Conservation (phyloP, 2,113 vertebrate species). For the Nestor notabilis region DNA sequence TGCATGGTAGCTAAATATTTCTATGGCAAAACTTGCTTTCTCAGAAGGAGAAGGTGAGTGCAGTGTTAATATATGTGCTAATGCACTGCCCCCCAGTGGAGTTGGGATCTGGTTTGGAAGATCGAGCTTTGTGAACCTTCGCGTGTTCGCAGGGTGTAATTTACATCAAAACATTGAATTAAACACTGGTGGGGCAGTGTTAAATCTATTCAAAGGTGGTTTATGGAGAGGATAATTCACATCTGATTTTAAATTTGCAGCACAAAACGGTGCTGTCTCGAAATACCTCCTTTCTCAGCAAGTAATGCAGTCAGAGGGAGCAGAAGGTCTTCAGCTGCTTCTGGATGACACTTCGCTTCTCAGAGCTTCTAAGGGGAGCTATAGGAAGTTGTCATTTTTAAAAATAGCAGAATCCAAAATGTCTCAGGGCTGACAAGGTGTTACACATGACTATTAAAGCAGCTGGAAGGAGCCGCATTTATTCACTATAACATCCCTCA, state of each 20-base stretch:
- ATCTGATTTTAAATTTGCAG: rapidly evolving
- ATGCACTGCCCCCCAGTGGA: conserved; percentile 42
- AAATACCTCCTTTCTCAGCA: not conserved
- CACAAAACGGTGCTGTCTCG: not conserved
- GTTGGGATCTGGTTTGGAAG: not conserved
- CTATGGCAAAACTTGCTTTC: not conserved
- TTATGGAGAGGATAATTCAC: not conserved
- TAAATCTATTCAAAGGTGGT: not conserved
- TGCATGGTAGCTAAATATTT: not conserved
- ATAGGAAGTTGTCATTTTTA: not conserved
- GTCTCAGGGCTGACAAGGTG: not conserved
- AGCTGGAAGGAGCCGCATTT: not conserved
- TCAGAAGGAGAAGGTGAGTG: not conserved
- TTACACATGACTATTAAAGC: not conserved
- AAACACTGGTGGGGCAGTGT: not conserved
- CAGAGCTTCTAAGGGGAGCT: not conserved
- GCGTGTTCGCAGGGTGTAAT: not conserved
- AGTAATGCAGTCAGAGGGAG: not conserved
- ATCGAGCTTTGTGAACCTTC: not conserved
- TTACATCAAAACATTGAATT: not conserved
- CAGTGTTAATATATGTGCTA: not conserved
- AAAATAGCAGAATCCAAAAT: not conserved
- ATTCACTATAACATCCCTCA: not conserved
- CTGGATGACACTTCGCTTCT: not conserved
- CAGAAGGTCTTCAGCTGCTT: not conserved